A percentile compares a stretch with the other conserved stretches of the same genome.
phyloP scores from a whole-genome alignment of 2,113 vertebrate species.

The Passer domesticus region DNA sequence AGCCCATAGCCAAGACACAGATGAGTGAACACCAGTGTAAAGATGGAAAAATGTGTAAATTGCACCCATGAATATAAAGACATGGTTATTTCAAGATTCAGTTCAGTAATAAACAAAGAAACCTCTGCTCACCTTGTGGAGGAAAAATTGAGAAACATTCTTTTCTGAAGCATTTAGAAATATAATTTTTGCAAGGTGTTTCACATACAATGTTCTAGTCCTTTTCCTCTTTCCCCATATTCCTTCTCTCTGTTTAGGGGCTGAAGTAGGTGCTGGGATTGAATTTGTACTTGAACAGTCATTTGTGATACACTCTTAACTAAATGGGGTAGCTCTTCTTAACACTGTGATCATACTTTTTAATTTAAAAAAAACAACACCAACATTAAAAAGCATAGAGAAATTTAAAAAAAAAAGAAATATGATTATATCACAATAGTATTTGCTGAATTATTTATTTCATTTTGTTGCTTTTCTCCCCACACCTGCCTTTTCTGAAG shows the following conservation, averaged over 20 bases:
- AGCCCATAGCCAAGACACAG: background rate
- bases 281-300: background rate
- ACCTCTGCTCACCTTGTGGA: background rate
- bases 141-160: background rate
- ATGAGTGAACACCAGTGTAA: background rate
- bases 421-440: background rate
- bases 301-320: background rate
- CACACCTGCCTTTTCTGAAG: background rate
- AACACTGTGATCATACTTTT: background rate
- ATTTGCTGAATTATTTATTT: background rate
- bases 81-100: background rate
- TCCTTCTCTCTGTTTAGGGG: background rate
- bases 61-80: background rate
- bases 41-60: background rate
- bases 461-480: background rate
- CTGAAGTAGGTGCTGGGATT: rapidly evolving
- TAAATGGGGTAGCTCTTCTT: background rate
- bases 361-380: background rate
- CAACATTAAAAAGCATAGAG: background rate
- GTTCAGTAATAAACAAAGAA: background rate
- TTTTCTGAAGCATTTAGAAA: background rate
- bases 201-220: background rate
- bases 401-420: background rate
- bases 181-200: background rate
- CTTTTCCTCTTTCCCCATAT: background rate